Evolutionary conservation across 1,140 invertebrate species (phyloP), one percentile per base, ranked within the genome.

Genomic region (Solenopsis fugax): DNA sequence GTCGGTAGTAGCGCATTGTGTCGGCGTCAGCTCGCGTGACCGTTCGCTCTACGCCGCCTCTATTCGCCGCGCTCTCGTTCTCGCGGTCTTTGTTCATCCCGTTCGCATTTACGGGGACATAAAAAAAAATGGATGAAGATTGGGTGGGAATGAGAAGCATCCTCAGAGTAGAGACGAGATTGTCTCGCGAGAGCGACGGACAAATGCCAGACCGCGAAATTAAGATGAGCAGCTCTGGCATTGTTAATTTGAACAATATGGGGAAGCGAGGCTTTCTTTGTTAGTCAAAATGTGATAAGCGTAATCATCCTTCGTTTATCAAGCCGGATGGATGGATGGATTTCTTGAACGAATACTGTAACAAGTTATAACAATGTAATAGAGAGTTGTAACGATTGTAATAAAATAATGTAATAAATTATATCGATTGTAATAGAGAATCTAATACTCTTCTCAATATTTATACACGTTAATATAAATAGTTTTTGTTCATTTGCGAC

Each of bases 11-110:
- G 64, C 86, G 64, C 71, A 58, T 69, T 54, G 24, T 50, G 56
- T 50, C 18, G 45, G 50, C 54, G 52, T 82, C 60, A 85, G 29
- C 45, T 89, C 87, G 88, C 88, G 87, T 86, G 87, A 85, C 87
- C 58, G 24, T 12, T 37, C 34, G 50, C 52, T 41, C 50, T 18
- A 21, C 34, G 9, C 58, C 29, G 56, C 24, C 45, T 9, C 60
- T 37, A 37, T 41, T 21, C 48, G 13, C 62, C n/a, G 41, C 41
- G 41, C 52, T 29, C 48, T 56, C 72, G n/a, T 29, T 29, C 29
- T 29, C 48, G 50, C 45, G 21, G 13, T 60, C 54, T 69, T 29
- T 50, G 45, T 50, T 41, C 24, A 13, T 13, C 5, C 24, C 34
- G 29, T 58, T 41, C 18, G 21, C 58, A 37, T 85, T 88, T 58